Conservation (phyloP, 2,888 invertebrate species). For the Orchestes rusci region DNA sequence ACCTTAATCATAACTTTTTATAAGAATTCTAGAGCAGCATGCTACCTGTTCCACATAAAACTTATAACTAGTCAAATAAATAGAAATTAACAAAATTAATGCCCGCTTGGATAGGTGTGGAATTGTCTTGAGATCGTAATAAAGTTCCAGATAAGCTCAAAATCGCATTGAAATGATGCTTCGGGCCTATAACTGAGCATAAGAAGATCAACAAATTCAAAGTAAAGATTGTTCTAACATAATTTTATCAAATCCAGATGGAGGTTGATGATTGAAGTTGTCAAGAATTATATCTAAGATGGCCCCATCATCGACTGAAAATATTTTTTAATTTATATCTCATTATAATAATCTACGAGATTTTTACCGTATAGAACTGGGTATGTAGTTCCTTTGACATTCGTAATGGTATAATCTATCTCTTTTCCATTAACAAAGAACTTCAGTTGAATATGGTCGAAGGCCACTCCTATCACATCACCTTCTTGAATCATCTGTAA, state of each 20-base stretch:
- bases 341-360: neutral
- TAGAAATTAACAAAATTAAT: no score
- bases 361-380: constrained; percentile 85
- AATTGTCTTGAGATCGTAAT: no score
- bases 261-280: constrained; percentile 76
- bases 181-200: no score
- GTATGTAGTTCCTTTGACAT: constrained; percentile 84
- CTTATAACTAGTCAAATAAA: no score
- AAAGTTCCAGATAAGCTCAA: no score
- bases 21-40: no score
- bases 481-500: constrained; percentile 73
- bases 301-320: constrained; percentile 92
- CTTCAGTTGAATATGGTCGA: constrained; percentile 92
- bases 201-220: no score
- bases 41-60: no score
- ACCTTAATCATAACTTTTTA: no score
- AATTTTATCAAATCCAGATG: constrained; percentile 87
- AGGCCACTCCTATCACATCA: constrained; percentile 88
- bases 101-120: no score
- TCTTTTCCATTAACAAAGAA: constrained; percentile 90
- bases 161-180: no score
- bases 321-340: constrained; percentile 5
- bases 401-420: constrained; percentile 76
- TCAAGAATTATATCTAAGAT: constrained; percentile 92
- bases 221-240: constrained; percentile 95